Evolutionary conservation across 2,797 vertebrate genomes (phyloP), one percentile per base, ranked within the genome.

Genomic region (Neosilurus mollespiculum): DNA sequence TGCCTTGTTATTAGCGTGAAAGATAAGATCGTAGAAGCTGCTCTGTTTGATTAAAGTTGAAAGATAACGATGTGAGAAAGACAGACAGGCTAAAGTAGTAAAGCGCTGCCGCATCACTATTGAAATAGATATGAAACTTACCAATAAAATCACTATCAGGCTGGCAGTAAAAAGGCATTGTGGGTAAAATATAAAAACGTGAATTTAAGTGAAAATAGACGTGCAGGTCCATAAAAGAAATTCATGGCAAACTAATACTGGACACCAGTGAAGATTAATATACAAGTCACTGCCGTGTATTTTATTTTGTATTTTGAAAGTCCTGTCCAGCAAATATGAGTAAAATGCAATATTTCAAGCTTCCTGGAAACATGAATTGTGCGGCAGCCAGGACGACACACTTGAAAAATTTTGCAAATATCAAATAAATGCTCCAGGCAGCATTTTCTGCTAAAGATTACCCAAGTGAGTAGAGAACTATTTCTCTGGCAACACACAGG

Each of bases 401-500:
- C 49, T 53, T 71, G 37, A 71, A 53, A 6, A 24, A 71, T 51
- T 49, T 18, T 37, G 75, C 56, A 62, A 62, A 49, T 61, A 77
- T 34, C 26, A 75, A 75, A 43, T 22, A 61, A 61, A 14, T 49
- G 12, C 58, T 49, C 20, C 58, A 77, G 75, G 75, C 75, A n/a
- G 58, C 22, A 24, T 61, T 77, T 62, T 43, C 58, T 43, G 11
- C 53, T 24, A 30, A 80, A 24, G 43, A 30, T 53, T 61, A 24
- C 30, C 73, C 9, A n/a, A 43, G 62, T 61, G 59, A 24, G 1
- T 62, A 66, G 15, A 37, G 9, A 10, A 37, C 24, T 16, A 5
- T 26, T 49, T 26, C 62, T n/a, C 53, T 22, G 30, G 62, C 26
- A 54, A 66, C 8, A 16, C 49, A n/a, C 20, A 11, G 49, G 16